Evolutionary conservation across 2,113 vertebrate genomes (phyloP), one percentile per base, ranked within the genome.

Genomic region (Tachycineta bicolor): DNA sequence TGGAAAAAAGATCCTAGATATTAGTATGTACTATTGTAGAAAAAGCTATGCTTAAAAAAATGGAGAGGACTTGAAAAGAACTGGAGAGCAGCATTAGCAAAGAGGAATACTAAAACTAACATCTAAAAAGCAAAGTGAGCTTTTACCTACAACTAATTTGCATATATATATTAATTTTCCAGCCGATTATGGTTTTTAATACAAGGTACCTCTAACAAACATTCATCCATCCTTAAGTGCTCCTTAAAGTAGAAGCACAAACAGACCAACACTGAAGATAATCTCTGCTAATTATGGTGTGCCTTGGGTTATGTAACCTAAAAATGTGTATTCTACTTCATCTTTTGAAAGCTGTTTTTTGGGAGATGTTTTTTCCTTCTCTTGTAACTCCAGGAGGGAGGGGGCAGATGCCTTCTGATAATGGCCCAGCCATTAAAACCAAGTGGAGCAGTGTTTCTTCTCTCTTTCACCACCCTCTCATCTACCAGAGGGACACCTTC

Each of bases 1-100:
- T 4, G 4, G 3, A 2, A 1, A 2, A 11, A 28, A 53, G 24
- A 13, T 10, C 13, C 33, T 77, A 34, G 69, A 34, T 29, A 14
- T 34, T 39, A 52, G 12, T 13, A 55, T 17, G 11, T 2, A 15
- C 7, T 37, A 13, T 12, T 5, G 4, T 2, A 83, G 8, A 69
- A 31, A 69, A 89, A 47, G 21, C 17, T 55, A 34, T 15, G 56
- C 8, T 41, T 22, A 37, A 12, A 78, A 31, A 46, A 76, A 67
- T 10, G 6, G 24, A 58, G 22, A 70, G 10, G 14, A 69, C 60
- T 50, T 73, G 12, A 43, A 79, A 52, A 53, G 43, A 87, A 65
- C 6, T 23, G 7, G 14, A 77, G 4, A 80, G 12, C 12, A 39
- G 9, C 52, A 64, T 47, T 47, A 82, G 44, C 16, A 76, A 68